Evolutionary conservation across 2,113 vertebrate genomes (phyloP).

Genomic region (Tenrec ecaudatus): DNA sequence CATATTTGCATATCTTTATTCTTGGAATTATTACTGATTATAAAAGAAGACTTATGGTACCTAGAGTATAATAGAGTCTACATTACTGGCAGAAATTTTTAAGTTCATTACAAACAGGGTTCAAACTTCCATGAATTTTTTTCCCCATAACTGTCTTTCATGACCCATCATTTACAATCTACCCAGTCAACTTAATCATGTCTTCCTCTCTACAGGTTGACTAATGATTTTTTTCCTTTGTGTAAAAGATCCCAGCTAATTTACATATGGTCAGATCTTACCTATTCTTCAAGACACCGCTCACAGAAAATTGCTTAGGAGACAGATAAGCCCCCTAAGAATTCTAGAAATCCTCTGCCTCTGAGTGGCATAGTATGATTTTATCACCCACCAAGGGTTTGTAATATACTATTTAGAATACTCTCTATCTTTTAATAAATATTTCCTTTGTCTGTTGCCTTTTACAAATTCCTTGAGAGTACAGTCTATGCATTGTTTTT

Average conservation of each 20-base stretch:
- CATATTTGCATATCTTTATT: neutral
- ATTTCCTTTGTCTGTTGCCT: neutral
- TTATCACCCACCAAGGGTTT: neutral
- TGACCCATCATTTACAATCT: neutral
- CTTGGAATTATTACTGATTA: neutral
- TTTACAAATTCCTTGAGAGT: slow-evolving; percentile 13
- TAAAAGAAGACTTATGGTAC: slow-evolving; percentile 24
- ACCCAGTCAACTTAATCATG: neutral
- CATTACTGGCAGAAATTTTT: slow-evolving; percentile 10
- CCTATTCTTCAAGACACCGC: neutral
- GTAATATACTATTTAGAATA: neutral
- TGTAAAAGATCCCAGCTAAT: neutral
- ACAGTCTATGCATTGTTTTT: neutral
- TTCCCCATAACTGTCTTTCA: slow-evolving; percentile 28
- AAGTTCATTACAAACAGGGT: slow-evolving; percentile 47
- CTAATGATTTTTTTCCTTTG: neutral
- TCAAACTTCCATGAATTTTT: slow-evolving; percentile 27
- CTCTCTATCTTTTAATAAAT: neutral
- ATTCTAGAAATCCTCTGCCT: neutral
- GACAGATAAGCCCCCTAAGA: neutral
- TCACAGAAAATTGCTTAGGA: slow-evolving; percentile 5
- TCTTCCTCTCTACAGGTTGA: slow-evolving; percentile 45
- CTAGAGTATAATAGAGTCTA: slow-evolving; percentile 25
- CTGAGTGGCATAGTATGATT: neutral
- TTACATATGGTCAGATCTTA: slow-evolving; percentile 45